phyloP scores from a whole-genome alignment of 2,113 vertebrate genomes.

The Dasyprocta punctata region DNA sequence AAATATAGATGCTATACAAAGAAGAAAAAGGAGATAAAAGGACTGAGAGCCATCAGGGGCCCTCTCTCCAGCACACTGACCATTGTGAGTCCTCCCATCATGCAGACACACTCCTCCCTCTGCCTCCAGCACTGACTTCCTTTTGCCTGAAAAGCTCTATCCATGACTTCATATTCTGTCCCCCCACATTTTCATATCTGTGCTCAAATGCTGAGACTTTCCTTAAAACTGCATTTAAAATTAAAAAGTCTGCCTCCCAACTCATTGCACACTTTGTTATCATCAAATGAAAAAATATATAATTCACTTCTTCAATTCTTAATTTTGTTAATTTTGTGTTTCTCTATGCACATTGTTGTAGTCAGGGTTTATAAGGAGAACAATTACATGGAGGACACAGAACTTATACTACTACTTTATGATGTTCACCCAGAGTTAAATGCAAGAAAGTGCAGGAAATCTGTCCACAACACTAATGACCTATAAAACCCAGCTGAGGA shows the following conservation, averaged over 20 bases:
- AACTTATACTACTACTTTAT: too few relatives aligned
- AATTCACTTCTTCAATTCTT: background rate
- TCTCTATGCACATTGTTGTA: too few relatives aligned
- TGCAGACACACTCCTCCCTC: background rate
- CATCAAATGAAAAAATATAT: background rate
- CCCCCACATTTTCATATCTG: background rate
- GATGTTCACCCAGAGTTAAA: too few relatives aligned
- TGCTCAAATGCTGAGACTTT: background rate
- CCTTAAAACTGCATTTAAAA: background rate
- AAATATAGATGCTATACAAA: background rate
- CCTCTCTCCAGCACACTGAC: background rate
- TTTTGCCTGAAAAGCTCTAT: background rate
- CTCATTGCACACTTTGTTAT: background rate
- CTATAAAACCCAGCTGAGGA: too few relatives aligned
- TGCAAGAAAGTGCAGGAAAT: too few relatives aligned
- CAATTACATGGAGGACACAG: too few relatives aligned
- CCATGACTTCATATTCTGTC: background rate
- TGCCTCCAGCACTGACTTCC: background rate
- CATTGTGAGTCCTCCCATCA: background rate
- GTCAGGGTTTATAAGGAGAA: too few relatives aligned
- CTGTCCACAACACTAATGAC: too few relatives aligned
- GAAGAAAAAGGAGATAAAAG: background rate
- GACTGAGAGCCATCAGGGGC: background rate
- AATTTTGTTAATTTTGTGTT: too few relatives aligned
- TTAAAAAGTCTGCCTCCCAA: background rate